Conservation (phyloP, 2,888 invertebrate species). For the Myopa tessellatipennis region DNA sequence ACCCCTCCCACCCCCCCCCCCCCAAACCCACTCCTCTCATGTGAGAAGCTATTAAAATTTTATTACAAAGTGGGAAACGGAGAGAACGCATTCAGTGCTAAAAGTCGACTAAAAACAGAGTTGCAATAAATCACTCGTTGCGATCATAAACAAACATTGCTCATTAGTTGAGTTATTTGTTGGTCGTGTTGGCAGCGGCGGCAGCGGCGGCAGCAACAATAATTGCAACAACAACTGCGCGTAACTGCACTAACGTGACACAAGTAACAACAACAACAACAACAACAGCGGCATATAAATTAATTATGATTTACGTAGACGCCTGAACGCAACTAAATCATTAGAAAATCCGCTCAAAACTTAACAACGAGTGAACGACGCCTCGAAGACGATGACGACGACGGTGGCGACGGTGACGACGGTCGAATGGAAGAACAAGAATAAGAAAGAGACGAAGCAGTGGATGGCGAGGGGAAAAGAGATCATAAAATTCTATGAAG, state of each 20-base stretch:
- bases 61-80: not conserved
- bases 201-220: constrained; percentile 1
- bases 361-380: not conserved
- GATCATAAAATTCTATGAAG: constrained; percentile 29
- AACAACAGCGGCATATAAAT: constrained; percentile 20
- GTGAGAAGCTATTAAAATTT: not conserved
- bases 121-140: constrained; percentile 31
- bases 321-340: constrained; percentile 61
- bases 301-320: constrained; percentile 57
- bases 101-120: constrained; percentile 9
- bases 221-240: constrained; percentile 8
- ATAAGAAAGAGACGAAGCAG: not conserved
- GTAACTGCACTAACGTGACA: not conserved
- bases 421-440: not conserved
- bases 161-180: constrained; percentile 45
- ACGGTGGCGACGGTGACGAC: not conserved
- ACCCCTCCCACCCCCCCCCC: too few species aligned
- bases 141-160: constrained; percentile 38
- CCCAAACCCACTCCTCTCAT: too few species aligned
- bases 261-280: constrained; percentile 2
- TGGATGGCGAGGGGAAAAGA: not conserved
- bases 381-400: constrained; percentile 13
- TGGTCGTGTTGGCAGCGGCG: constrained; percentile 27
- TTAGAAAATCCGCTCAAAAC: constrained; percentile 47
- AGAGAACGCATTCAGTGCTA: not conserved